A percentile compares a stretch with the other conserved stretches of the same genome.
Conservation (phyloP, 2,888 invertebrate species). For the Calephelis perditalis region DNA sequence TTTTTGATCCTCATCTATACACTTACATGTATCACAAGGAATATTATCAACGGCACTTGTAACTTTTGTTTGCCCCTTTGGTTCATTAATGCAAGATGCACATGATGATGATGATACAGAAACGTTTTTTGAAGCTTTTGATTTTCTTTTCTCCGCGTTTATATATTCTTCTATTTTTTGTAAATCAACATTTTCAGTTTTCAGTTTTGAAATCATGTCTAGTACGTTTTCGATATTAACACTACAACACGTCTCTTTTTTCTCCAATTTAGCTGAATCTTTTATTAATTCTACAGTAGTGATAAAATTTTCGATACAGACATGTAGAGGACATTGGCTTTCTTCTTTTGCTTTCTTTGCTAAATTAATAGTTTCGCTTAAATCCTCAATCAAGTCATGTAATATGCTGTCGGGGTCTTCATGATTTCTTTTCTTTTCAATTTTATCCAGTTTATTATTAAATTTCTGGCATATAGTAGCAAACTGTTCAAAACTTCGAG, state of each 20-base stretch:
- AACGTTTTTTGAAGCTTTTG: no score
- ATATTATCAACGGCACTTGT: not conserved
- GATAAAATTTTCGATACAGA: slow-evolving; percentile 39
- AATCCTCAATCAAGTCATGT: no score
- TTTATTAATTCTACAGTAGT: slow-evolving; percentile 35
- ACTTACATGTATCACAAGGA: slow-evolving; percentile 23
- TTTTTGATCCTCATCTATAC: not conserved
- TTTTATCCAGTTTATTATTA: no score
- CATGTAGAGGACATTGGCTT: slow-evolving; percentile 31
- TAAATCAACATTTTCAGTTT: slow-evolving; percentile 32
- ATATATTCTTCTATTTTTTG: slow-evolving; percentile 31
- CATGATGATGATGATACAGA: slow-evolving; percentile 3
- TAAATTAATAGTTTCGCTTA: slow-evolving; percentile 34
- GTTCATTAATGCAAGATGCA: slow-evolving; percentile 13
- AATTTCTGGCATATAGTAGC: no score
- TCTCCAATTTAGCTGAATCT: slow-evolving; percentile 27
- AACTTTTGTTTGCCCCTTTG: no score
- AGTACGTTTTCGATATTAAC: slow-evolving; percentile 38
- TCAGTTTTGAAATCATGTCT: slow-evolving; percentile 34
- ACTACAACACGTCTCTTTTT: slow-evolving; percentile 23
- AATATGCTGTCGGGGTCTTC: no score
- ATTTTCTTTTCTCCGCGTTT: no score
- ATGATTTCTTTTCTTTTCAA: no score
- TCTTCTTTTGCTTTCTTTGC: slow-evolving; percentile 35
- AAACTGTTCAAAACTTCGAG: no score